Conservation (phyloP, 2,797 vertebrate genomes). For the Esox masquinongy region DNA sequence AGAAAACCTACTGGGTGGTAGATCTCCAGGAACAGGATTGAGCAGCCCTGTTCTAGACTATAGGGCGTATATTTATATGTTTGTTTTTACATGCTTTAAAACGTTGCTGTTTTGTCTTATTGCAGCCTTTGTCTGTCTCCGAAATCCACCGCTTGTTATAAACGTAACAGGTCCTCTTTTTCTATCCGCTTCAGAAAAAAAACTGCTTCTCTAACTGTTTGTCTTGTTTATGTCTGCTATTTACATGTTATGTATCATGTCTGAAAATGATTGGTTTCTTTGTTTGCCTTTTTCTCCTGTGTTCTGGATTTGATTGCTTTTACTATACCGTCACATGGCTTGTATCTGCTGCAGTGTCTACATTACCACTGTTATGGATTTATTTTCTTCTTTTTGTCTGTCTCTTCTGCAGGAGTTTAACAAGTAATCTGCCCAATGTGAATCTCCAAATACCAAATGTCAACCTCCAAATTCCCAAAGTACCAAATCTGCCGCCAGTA, state of each 20-base stretch:
- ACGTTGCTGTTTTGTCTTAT: slow-evolving; percentile 37
- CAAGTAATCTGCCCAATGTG: slow-evolving; percentile 99
- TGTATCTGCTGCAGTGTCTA: slow-evolving; percentile 83
- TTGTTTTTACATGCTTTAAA: slow-evolving; percentile 13
- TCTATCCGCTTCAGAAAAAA: slow-evolving; percentile 55
- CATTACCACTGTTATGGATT: slow-evolving; percentile 95
- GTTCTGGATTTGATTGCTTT: slow-evolving; percentile 77
- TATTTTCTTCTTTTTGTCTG: slow-evolving; percentile 98
- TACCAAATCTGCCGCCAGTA: slow-evolving; percentile 98
- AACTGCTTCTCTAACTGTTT: slow-evolving; percentile 64
- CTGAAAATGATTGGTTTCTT: slow-evolving; percentile 49
- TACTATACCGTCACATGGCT: slow-evolving; percentile 84
- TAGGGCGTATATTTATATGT: slow-evolving; percentile 30
- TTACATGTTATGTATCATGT: slow-evolving; percentile 39
- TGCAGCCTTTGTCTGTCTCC: slow-evolving; percentile 49
- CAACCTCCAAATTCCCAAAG: slow-evolving; percentile 99
- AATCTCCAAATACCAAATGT: slow-evolving; percentile 96
- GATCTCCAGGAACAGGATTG: no score
- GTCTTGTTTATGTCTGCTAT: slow-evolving; percentile 52
- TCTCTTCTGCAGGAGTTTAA: slow-evolving; percentile 99
- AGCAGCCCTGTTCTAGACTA: neutral
- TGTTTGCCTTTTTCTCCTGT: slow-evolving; percentile 29
- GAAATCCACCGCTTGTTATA: slow-evolving; percentile 30
- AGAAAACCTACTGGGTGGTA: no score
- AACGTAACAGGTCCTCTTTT: slow-evolving; percentile 47